These are phyloP conservation scores for Zaprionus ghesquierei DNA, from an alignment of 1,140 invertebrate species.

Conservation along the genomic window DNA sequence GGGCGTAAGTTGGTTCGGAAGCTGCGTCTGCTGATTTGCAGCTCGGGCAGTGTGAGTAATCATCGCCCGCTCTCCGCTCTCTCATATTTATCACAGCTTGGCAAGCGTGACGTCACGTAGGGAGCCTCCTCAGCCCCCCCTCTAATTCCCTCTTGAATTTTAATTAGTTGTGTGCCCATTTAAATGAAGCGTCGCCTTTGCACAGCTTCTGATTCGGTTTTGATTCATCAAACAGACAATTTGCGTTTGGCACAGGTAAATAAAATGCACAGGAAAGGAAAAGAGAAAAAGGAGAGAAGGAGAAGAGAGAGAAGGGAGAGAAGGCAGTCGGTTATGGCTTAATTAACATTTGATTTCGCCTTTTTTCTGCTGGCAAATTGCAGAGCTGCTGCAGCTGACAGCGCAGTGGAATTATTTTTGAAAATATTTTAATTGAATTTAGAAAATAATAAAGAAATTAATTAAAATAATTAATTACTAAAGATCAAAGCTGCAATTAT, in stretches of 20 bases:
- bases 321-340: background rate
- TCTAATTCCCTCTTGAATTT: conserved; percentile 16
- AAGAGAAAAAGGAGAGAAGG: background rate
- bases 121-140: background rate
- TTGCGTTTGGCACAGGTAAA: background rate
- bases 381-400: background rate
- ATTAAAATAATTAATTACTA: too few relatives aligned
- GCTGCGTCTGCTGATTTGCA: conserved; percentile 38
- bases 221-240: background rate
- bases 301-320: background rate
- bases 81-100: conserved; percentile 20
- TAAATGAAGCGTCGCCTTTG: conserved; percentile 12
- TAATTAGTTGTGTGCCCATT: conserved; percentile 37
- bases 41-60: conserved; percentile 32
- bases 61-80: conserved; percentile 3
- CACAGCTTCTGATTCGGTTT: conserved; percentile 10
- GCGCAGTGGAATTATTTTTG: background rate
- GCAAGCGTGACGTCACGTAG: conserved; percentile 35
- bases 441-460: too few relatives aligned
- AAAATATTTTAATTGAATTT: too few relatives aligned
- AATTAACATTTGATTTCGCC: background rate
- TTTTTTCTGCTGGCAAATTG: background rate
- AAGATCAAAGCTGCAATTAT: too few relatives aligned
- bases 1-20: conserved; percentile 2
- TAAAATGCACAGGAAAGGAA: background rate